These are phyloP conservation scores for Elmis aenea DNA, from an alignment of 2,888 invertebrate species.

Conservation along the genomic window DNA sequence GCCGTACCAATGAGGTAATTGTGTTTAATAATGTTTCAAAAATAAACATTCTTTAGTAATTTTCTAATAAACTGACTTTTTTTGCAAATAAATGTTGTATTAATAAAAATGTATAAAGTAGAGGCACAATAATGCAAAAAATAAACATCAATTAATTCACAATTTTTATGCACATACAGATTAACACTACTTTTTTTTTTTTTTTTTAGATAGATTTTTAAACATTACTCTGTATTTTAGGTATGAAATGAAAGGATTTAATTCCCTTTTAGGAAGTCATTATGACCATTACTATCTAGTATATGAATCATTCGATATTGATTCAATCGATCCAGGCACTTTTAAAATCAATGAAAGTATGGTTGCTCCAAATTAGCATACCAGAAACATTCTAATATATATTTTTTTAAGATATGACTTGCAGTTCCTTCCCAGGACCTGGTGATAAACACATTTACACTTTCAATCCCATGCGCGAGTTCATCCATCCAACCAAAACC, in stretches of 20 bases:
- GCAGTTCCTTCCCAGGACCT: constrained; percentile 82
- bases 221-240: constrained; percentile 38
- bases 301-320: constrained; percentile 65
- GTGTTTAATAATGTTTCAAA: neutral
- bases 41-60: neutral
- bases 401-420: constrained; percentile 56
- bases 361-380: constrained; percentile 18
- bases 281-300: constrained; percentile 91
- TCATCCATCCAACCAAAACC: constrained; percentile 65
- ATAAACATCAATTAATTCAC: constrained; percentile 1
- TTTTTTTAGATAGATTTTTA: neutral
- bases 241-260: constrained; percentile 94
- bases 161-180: neutral
- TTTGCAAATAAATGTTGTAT: too few relatives aligned
- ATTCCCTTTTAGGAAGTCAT: constrained; percentile 88
- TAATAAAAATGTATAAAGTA: too few relatives aligned
- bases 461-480: constrained; percentile 93
- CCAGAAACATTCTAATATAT: constrained; percentile 1
- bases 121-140: neutral
- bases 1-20: constrained; percentile 67
- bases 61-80: constrained; percentile 5
- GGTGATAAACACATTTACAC: constrained; percentile 70
- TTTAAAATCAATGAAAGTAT: constrained; percentile 63
- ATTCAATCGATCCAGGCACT: constrained; percentile 62
- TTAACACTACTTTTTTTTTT: neutral